Evolutionary conservation across 2,888 invertebrate species (phyloP), one percentile per base, ranked within the genome.

Genomic region (Melipona bicolor): DNA sequence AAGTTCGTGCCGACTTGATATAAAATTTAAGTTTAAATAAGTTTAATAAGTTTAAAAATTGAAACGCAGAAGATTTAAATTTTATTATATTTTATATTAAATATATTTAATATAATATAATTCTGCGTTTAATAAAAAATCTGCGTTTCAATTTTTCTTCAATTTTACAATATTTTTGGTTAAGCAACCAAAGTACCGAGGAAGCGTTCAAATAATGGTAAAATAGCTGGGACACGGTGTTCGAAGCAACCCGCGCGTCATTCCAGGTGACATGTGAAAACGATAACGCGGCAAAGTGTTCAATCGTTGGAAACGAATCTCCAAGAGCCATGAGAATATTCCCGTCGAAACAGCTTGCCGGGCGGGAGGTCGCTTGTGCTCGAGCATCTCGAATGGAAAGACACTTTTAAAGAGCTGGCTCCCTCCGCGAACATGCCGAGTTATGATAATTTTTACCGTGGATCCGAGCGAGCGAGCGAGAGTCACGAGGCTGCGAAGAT

Each of bases 381-480:
- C 65, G 56, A 81, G 73, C 79, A 85, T 80, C 78, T 72, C 69
- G 79, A 84, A 81, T 74, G 74, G 68, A 61, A 69, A 76, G 61
- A 59, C 65, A 50, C 61, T 76, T 67, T 49, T 59, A 72, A 68
- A 67, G 74, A 17, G 52, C 64, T 62, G 36, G 36, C 68, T 77
- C 67, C 61, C 70, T 77, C 62, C 62, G 73, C 75, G 75, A 83
- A 71, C 68, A 86, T 81, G 89, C 87, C 86, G 80, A 87, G 89
- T 89, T 90, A 89, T 89, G 88, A 90, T 90, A 89, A 91, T 89
- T 89, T 79, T 82, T 74, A 77, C 61, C 61, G 62, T 54, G 65
- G 43, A 64, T 69, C 65, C 59, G 32, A 21, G n/a, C 56, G 24
- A 36, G 21, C 50, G 70, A 65, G 24, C 27, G 52, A 73, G 65